Evolutionary conservation across 1,140 invertebrate species (phyloP).

Genomic region (Geopemphigus sp.): DNA sequence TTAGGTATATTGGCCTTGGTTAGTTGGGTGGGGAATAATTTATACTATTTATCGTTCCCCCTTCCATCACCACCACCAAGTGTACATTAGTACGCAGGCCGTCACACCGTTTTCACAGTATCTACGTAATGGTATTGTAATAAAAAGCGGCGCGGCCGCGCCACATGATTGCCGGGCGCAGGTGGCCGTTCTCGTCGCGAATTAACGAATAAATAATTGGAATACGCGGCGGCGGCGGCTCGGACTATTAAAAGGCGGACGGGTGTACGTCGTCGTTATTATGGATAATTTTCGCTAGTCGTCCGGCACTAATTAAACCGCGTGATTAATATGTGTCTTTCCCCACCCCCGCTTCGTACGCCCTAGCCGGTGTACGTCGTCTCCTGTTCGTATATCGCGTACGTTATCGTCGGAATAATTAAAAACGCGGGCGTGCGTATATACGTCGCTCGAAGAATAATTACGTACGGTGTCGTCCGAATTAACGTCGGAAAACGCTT

Average conservation of each 20-base stretch:
- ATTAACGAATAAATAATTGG: constrained; percentile 31
- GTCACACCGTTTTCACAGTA: constrained; percentile 1
- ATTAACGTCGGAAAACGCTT: too few species aligned
- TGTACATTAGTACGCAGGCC: neutral
- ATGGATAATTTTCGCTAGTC: neutral
- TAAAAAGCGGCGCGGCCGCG: neutral
- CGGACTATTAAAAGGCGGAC: neutral
- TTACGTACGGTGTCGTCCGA: too few species aligned
- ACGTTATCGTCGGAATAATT: too few species aligned
- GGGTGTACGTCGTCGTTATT: neutral
- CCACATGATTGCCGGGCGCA: neutral
- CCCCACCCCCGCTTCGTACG: too few species aligned
- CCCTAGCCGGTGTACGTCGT: too few species aligned
- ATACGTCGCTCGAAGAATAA: too few species aligned
- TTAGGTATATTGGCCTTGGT: too few species aligned
- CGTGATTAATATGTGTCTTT: neutral
- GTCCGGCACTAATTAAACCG: constrained; percentile 5
- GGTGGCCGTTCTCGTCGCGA: neutral
- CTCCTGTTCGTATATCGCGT: too few species aligned
- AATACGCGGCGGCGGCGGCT: neutral
- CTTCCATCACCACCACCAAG: neutral
- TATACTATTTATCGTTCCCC: too few species aligned
- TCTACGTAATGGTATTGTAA: neutral
- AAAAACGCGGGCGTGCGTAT: too few species aligned
- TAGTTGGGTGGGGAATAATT: too few species aligned